phyloP scores from a whole-genome alignment of 2,797 vertebrate genomes.

The Anguilla pacifica region DNA sequence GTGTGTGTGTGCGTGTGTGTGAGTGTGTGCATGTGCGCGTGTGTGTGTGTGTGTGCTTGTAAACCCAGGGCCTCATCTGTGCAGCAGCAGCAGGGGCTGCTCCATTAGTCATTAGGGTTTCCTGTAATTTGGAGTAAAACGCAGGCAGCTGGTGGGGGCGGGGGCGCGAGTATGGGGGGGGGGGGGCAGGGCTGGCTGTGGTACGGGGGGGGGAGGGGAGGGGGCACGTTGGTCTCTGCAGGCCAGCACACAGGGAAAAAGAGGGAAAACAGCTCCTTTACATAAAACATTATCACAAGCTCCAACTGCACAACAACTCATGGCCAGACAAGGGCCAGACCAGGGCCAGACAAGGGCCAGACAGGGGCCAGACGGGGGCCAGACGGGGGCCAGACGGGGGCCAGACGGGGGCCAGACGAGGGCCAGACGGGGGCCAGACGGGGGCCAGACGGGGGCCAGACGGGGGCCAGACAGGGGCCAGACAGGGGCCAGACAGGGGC shows the following conservation, averaged over 20 bases:
- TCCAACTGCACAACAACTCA: no score
- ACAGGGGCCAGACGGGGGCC: no score
- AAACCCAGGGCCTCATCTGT: background rate
- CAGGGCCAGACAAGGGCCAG: no score
- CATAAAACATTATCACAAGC: background rate
- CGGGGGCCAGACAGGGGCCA: no score
- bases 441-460: no score
- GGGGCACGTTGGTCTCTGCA: background rate
- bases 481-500: no score
- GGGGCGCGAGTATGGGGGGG: no score
- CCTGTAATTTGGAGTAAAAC: conserved; percentile 54
- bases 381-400: no score
- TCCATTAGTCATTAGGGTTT: conserved; percentile 50
- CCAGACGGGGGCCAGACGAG: no score
- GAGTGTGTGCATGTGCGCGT: background rate
- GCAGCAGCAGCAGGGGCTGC: conserved; percentile 38
- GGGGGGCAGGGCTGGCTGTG: background rate
- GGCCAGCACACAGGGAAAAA: background rate
- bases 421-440: no score
- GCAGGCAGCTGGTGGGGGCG: conserved; percentile 12
- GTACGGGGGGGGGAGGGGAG: background rate
- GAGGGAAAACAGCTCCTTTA: background rate
- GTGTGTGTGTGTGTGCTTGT: background rate
- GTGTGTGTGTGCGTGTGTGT: background rate
- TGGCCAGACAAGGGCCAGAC: no score